phyloP scores from a whole-genome alignment of 2,113 vertebrate species.

The Peromyscus maniculatus region DNA sequence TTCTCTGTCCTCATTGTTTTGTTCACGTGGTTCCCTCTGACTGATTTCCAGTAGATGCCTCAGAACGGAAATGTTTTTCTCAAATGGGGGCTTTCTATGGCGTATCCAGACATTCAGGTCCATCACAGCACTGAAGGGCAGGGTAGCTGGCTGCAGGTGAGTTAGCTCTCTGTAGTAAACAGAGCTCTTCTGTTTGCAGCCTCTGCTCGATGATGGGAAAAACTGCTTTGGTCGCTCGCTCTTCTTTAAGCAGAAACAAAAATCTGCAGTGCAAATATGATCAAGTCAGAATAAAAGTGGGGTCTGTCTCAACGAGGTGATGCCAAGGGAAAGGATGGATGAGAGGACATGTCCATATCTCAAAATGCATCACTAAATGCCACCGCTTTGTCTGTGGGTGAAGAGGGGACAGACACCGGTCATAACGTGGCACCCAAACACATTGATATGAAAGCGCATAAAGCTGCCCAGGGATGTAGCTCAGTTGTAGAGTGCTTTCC shows the following conservation, averaged over 20 bases:
- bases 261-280: not conserved
- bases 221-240: too few relatives aligned
- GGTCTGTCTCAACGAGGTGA: not conserved
- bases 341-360: not conserved
- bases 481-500: not conserved
- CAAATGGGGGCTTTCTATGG: too few relatives aligned
- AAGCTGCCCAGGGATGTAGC: not conserved
- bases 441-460: not conserved
- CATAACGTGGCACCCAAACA: not conserved
- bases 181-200: too few relatives aligned
- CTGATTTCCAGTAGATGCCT: not conserved
- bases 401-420: not conserved
- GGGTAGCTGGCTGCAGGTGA: too few relatives aligned
- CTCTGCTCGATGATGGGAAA: not conserved
- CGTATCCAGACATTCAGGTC: not conserved
- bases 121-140: fast-evolving
- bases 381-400: not conserved
- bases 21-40: not conserved
- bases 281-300: not conserved
- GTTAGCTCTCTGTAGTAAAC: fast-evolving
- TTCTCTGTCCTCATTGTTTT: not conserved
- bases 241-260: not conserved
- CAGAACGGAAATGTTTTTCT: not conserved
- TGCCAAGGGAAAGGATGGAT: not conserved
- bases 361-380: too few relatives aligned